Evolutionary conservation across 2,888 invertebrate species (phyloP).

Genomic region (Troides helena): DNA sequence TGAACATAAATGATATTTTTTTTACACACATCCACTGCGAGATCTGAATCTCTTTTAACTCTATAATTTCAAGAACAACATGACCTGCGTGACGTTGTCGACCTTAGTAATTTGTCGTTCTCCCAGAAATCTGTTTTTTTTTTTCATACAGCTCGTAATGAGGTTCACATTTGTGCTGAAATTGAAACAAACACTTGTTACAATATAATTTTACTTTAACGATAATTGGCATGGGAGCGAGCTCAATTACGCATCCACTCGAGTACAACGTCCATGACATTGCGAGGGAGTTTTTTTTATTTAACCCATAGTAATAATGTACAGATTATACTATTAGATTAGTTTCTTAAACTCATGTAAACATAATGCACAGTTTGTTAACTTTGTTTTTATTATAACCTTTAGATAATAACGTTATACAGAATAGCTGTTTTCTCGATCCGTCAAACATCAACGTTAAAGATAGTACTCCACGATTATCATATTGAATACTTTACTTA

Average conservation of each 20-base stretch:
- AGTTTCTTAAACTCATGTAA: slow-evolving; percentile 4
- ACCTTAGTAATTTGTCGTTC: slow-evolving; percentile 67
- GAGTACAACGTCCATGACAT: slow-evolving; percentile 14
- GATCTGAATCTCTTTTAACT: slow-evolving; percentile 50
- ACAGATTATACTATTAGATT: slow-evolving; percentile 15
- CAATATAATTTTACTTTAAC: slow-evolving; percentile 37
- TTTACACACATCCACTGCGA: slow-evolving; percentile 27
- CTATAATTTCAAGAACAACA: slow-evolving; percentile 50
- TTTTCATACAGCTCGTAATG: slow-evolving; percentile 43
- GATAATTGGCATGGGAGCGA: slow-evolving; percentile 47
- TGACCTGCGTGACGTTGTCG: slow-evolving; percentile 52
- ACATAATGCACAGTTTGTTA: neutral
- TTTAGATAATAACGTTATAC: neutral
- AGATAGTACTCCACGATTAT: too few species aligned
- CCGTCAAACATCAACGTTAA: too few species aligned
- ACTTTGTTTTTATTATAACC: neutral
- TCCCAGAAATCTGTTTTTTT: slow-evolving; percentile 51
- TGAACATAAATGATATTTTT: slow-evolving; percentile 26
- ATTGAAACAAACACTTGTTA: slow-evolving; percentile 33
- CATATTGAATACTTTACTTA: too few species aligned
- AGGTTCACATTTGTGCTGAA: slow-evolving; percentile 35
- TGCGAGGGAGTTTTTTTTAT: slow-evolving; percentile 6
- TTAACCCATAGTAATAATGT: slow-evolving; percentile 19
- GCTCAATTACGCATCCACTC: slow-evolving; percentile 20
- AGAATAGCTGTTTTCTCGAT: too few species aligned